A percentile compares a stretch with the other conserved stretches of the same genome.
Conservation (phyloP, 2,797 vertebrate species). For the Platyrinchus mystaceus region DNA sequence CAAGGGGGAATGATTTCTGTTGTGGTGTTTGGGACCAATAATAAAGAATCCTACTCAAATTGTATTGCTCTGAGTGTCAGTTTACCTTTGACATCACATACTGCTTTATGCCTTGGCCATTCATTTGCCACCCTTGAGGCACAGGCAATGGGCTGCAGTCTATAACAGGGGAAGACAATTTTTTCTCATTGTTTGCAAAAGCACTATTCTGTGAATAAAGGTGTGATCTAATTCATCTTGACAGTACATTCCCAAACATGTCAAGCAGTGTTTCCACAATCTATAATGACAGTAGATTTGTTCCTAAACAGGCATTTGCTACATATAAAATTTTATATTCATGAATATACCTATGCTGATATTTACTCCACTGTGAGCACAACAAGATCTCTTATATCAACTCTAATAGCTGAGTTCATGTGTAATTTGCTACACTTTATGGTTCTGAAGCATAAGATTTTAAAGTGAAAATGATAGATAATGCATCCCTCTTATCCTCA, state of each 20-base stretch:
- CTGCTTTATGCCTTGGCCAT: background rate
- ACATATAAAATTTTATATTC: background rate
- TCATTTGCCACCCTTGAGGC: background rate
- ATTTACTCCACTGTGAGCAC: background rate
- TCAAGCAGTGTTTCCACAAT: background rate
- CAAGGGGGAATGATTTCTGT: background rate
- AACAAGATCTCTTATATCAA: background rate
- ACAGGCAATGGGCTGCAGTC: background rate
- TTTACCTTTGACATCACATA: background rate
- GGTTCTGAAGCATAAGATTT: background rate
- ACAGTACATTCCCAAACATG: background rate
- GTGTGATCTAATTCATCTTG: background rate
- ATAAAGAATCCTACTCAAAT: background rate
- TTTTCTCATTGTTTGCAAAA: accelerated
- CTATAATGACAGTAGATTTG: background rate
- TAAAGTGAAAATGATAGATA: background rate
- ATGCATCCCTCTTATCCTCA: background rate
- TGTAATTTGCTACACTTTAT: background rate
- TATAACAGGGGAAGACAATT: background rate
- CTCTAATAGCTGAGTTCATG: background rate
- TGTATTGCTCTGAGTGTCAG: background rate
- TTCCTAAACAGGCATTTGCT: background rate
- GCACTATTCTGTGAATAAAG: background rate
- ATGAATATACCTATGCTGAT: background rate
- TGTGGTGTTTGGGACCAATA: background rate